phyloP scores from a whole-genome alignment of 2,113 vertebrate species.

The Indicator indicator region DNA sequence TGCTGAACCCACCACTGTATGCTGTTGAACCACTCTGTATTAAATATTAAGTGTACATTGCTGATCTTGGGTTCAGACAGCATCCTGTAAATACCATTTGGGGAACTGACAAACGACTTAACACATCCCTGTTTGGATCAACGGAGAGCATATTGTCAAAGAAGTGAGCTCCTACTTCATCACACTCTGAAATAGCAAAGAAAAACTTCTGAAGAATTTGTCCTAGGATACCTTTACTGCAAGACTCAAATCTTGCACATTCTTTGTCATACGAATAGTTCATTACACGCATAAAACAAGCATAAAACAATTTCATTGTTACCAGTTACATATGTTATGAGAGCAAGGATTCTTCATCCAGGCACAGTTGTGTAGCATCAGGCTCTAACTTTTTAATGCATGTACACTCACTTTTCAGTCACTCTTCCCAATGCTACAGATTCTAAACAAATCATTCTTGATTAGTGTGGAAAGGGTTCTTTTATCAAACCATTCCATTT shows the following conservation, averaged over 20 bases:
- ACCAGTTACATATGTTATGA: neutral
- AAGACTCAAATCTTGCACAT: neutral
- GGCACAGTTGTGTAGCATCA: neutral
- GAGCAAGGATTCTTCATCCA: neutral
- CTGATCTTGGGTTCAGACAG: neutral
- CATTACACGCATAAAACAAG: neutral
- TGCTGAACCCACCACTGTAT: neutral
- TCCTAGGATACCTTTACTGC: neutral
- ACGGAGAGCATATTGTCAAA: neutral
- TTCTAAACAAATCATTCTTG: neutral
- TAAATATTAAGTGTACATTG: neutral
- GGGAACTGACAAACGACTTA: neutral
- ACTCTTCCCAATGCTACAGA: neutral
- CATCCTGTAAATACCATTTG: neutral
- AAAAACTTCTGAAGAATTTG: neutral
- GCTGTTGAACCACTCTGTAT: neutral
- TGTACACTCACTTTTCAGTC: neutral
- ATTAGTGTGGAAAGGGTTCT: neutral
- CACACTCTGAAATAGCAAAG: neutral
- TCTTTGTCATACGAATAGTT: neutral
- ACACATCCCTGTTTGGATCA: neutral
- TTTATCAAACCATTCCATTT: neutral
- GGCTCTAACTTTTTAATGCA: neutral
- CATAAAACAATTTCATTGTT: neutral
- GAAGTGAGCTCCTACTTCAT: neutral